Percentiles rank a stretch among this genome's conserved stretches.
Evolutionary conservation across 2,888 invertebrate genomes (phyloP).

Genomic region (Morinoia aosen): DNA sequence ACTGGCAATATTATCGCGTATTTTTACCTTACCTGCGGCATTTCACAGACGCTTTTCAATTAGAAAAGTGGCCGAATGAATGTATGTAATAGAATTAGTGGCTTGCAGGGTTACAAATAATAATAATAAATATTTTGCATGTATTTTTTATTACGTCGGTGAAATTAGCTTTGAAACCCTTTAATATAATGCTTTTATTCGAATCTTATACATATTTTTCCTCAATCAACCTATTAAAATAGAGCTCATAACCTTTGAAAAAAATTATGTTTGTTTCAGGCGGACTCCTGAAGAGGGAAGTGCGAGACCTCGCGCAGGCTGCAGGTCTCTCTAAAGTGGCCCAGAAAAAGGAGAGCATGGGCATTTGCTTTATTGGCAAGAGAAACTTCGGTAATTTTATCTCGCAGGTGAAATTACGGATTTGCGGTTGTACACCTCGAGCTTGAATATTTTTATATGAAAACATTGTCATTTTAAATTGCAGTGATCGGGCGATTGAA

Average conservation of each 20-base stretch:
- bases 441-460: not conserved
- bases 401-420: constrained; percentile 78
- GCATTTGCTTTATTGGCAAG: constrained; percentile 96
- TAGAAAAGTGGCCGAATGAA: not conserved
- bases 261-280: constrained; percentile 73
- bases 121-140: not conserved
- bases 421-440: constrained; percentile 54
- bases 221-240: no score
- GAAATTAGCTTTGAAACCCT: not conserved
- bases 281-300: constrained; percentile 80
- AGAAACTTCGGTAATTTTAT: constrained; percentile 91
- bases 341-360: constrained; percentile 88
- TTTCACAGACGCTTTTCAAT: not conserved
- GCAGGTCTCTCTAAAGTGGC: constrained; percentile 80
- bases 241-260: not conserved
- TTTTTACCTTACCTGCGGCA: not conserved
- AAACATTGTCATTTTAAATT: constrained; percentile 42
- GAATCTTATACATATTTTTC: not conserved
- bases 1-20: not conserved
- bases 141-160: not conserved
- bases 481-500: not conserved
- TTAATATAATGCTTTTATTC: not conserved
- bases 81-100: not conserved
- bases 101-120: not conserved
- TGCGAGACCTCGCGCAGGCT: constrained; percentile 83